Evolutionary conservation across 2,888 invertebrate species (phyloP), one percentile per base, ranked within the genome.

Genomic region (Brachylomia viminalis): DNA sequence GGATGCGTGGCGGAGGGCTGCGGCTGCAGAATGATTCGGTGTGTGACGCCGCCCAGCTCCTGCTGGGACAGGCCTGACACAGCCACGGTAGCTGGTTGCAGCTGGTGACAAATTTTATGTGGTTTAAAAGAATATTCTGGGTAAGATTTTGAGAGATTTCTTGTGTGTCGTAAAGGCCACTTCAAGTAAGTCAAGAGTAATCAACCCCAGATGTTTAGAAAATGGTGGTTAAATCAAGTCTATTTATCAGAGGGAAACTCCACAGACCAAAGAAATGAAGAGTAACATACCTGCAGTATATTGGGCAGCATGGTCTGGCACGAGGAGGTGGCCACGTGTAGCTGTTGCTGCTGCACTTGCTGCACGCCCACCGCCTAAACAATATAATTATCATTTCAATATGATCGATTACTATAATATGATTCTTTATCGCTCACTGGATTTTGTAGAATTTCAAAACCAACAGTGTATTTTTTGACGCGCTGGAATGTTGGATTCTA

Each of bases 241-340:
- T 47, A 17, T 47, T 47, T 49, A 49, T 20, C 23, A 49, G 33
- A 33, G 2, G 30, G 30, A 59, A 27, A 30, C 2, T 23, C n/a
- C n/a, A 23, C 30, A 59, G 13, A 13, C 4, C 59, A 15, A 38
- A 23, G 23, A 38, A 23, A 23, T 38, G 1, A n/a, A n/a, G 64
- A 42, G 64, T 20, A 11, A 17, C 59, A 73, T 86, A 97, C 96
- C 94, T 97, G 97, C 58, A 97, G 85, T 82, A 97, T 96, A 78
- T 96, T 97, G 6, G 97, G 97, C 89, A 96, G 88, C 94, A 97
- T 96, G 15, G 95, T 94, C 89, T 96, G 96, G 72, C 97, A 97
- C 11, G 92, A 90, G 2, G 97, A 96, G 0, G 96, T 96, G 38
- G 97, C 96, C 45, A 96, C 96, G 83, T 96, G 96, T 6, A 96